Evolutionary conservation across 2,113 vertebrate species (phyloP).

Genomic region (Myrmecobius fasciatus): DNA sequence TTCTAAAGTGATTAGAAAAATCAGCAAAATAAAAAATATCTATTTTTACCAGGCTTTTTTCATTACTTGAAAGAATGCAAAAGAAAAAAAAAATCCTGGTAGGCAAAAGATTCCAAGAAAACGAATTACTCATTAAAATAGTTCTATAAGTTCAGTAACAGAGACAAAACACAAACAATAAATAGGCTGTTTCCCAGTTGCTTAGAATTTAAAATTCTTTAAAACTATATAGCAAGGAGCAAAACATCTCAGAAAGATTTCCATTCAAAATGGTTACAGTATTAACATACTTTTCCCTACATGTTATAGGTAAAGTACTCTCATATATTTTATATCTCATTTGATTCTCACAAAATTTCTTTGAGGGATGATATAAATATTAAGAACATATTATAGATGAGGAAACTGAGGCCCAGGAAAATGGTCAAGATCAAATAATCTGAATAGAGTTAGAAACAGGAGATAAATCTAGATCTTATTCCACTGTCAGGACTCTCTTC

Average conservation of each 20-base stretch:
- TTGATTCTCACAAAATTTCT: not conserved
- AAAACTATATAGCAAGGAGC: not conserved
- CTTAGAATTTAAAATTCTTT: not conserved
- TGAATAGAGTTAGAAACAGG: not conserved
- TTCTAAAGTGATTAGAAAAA: not conserved
- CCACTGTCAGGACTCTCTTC: not conserved
- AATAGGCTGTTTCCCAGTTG: not conserved
- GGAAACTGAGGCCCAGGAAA: not conserved
- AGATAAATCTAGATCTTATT: not conserved
- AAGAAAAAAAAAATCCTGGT: not conserved
- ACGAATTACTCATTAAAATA: not conserved
- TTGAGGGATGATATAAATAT: not conserved
- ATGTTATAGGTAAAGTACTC: not conserved
- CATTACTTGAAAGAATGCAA: not conserved
- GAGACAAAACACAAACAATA: not conserved
- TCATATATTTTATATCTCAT: not conserved
- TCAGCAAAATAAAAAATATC: not conserved
- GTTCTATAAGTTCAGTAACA: not conserved
- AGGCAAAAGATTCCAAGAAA: not conserved
- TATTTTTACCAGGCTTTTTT: not conserved
- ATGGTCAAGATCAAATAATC: not conserved
- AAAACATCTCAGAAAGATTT: not conserved
- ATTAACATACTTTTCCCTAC: not conserved
- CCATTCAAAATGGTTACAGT: not conserved
- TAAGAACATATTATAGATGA: not conserved